Conservation (phyloP, 2,113 vertebrate species). For the Malurus cyaneus region DNA sequence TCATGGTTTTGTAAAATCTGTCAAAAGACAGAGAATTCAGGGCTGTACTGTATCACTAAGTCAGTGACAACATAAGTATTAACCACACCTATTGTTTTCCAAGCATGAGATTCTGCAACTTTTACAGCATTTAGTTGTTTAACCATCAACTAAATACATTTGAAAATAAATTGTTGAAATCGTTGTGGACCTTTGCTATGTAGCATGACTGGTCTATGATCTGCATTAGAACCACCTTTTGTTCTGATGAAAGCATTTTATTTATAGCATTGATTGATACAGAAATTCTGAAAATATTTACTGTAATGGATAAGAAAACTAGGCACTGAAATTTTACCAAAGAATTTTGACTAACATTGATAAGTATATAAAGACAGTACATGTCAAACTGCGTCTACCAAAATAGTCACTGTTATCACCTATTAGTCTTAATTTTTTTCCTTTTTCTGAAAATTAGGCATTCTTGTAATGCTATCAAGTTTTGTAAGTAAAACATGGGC, state of each 20-base stretch:
- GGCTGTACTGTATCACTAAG: constrained; percentile 7
- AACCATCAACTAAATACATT: constrained; percentile 3
- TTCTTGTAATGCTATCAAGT: background rate
- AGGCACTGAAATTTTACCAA: background rate
- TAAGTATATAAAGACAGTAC: constrained; percentile 10
- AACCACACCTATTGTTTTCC: constrained; percentile 56
- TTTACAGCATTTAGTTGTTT: background rate
- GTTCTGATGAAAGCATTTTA: constrained; percentile 31
- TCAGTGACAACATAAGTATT: constrained; percentile 2
- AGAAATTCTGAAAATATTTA: constrained; percentile 50
- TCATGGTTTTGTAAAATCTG: constrained; percentile 67
- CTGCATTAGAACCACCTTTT: background rate
- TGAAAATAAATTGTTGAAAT: constrained; percentile 39
- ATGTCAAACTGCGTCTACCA: background rate
- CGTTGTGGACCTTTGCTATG: background rate
- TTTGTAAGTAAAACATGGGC: background rate
- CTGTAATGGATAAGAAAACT: background rate
- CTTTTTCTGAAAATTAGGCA: background rate
- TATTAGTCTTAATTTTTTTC: background rate
- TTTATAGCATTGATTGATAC: constrained; percentile 36
- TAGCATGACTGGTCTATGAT: background rate
- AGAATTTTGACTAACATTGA: background rate
- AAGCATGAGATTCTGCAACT: background rate
- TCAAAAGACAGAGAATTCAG: constrained; percentile 62
- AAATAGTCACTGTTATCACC: constrained; percentile 22